A percentile compares a stretch with the other conserved stretches of the same genome.
These are phyloP conservation scores for Spea multiplicata DNA, from an alignment of 2,113 vertebrate genomes.

Conservation along the genomic window DNA sequence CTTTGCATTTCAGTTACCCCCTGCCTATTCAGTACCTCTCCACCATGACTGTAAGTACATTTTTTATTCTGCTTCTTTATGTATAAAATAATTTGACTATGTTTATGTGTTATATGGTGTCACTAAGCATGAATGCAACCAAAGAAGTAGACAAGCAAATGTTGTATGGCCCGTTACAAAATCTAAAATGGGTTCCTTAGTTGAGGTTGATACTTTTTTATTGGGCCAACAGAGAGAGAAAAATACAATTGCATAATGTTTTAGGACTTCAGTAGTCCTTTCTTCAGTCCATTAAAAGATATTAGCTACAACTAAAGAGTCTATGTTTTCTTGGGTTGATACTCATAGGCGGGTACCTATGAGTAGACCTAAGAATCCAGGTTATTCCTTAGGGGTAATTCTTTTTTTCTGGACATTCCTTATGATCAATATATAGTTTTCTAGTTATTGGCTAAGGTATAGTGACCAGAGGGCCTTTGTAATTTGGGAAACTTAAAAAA, in stretches of 20 bases:
- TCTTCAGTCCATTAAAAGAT: too few relatives aligned
- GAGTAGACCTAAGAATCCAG: too few relatives aligned
- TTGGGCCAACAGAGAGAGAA: not conserved
- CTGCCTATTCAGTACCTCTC: not conserved
- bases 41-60: conserved; percentile 34
- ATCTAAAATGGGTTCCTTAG: not conserved
- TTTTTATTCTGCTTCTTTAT: not conserved
- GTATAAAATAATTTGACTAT: not conserved
- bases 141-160: not conserved
- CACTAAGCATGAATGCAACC: not conserved
- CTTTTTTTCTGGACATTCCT: too few relatives aligned
- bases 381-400: too few relatives aligned
- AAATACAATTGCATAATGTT: not conserved
- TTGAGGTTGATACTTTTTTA: not conserved
- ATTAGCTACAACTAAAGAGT: too few relatives aligned
- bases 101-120: not conserved
- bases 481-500: too few relatives aligned
- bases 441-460: too few relatives aligned
- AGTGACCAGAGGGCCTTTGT: too few relatives aligned
- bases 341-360: too few relatives aligned
- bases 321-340: too few relatives aligned
- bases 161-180: not conserved
- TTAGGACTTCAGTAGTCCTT: too few relatives aligned
- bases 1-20: not conserved
- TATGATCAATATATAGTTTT: too few relatives aligned